Base-by-base conservation (phyloP, 1,140 invertebrate genomes). In the Scaptomyza graminum region DNA sequence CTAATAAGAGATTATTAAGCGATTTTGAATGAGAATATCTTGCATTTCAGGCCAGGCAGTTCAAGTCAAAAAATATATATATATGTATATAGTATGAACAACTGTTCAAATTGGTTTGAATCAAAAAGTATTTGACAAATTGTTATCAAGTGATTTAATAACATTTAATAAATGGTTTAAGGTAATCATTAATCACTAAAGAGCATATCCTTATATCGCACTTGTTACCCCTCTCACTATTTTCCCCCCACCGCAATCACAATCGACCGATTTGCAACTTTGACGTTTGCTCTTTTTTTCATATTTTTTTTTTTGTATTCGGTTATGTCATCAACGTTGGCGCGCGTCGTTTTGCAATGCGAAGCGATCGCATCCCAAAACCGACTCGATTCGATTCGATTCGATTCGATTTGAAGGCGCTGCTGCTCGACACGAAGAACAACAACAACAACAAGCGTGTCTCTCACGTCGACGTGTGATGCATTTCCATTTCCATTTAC, bases 401-500 rank as follows among this genome's bases (percentile, higher is more conserved):
- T n/a, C 5, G 12, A 56, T 13, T 28, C 59, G 12, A 49, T 56
- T 34, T 41, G 52, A 59, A 66, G 46, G 55, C 18, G 55, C 62
- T 39, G 55, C 62, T 39, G 52, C 41, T 28, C 25, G 50, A 62
- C 64, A 67, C 69, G 63, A 46, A 12, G 9, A 46, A 12, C 65
- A 55, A 34, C 64, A 51, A 50, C 12, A 31, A 37, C 60, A 52
- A 62, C 54, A 65, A 66, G 46, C 62, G 34, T n/a, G 43, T 22
- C 18, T 22, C 18, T 22, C 1, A 3, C 13, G 41, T 49, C 65
- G 65, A 81, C 77, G 77, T 81, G 81, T 82, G 78, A 85, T 78
- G 81, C 81, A 85, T 87, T 87, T 57, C 39, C 65, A 69, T 55
- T 67, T 49, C 31, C 34, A 79, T 72, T 87, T 57, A 46, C 65